phyloP scores from a whole-genome alignment of 2,888 invertebrate species.

The Chironomus riparius region DNA sequence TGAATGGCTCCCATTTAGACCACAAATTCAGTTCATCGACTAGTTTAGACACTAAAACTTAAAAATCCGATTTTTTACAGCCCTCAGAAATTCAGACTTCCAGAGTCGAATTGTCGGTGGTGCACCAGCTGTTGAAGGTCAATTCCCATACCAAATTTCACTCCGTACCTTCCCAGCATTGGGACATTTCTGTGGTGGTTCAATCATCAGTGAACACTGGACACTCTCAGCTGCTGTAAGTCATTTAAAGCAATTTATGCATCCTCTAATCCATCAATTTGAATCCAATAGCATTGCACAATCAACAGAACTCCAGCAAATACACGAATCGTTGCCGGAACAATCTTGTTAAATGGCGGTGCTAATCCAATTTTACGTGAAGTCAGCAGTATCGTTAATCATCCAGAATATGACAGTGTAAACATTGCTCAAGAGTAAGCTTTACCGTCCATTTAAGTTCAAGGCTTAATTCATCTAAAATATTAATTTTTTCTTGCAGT shows the following conservation, averaged over 20 bases:
- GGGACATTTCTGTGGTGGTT: slow-evolving; percentile 31
- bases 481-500: not conserved
- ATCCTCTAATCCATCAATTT: not conserved
- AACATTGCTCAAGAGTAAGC: slow-evolving; percentile 26
- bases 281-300: slow-evolving; percentile 30
- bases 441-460: too few species aligned
- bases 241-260: not conserved
- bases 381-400: slow-evolving; percentile 20
- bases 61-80: too few species aligned
- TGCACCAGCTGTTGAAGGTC: slow-evolving; percentile 29
- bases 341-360: not conserved
- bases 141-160: slow-evolving; percentile 32
- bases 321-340: slow-evolving; percentile 21
- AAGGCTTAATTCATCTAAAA: too few species aligned
- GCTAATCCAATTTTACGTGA: not conserved
- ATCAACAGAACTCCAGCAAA: slow-evolving; percentile 18
- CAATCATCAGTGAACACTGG: slow-evolving; percentile 31
- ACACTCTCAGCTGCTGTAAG: slow-evolving; percentile 30
- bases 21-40: too few species aligned
- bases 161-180: slow-evolving; percentile 28
- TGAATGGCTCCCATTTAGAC: too few species aligned
- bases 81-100: too few species aligned
- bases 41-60: too few species aligned
- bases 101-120: slow-evolving; percentile 31
- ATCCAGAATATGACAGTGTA: slow-evolving; percentile 26